Percentiles rank a stretch among this genome's conserved stretches.
These are phyloP conservation scores for Antheraea pernyi DNA, from an alignment of 1,140 invertebrate species.

Conservation along the genomic window DNA sequence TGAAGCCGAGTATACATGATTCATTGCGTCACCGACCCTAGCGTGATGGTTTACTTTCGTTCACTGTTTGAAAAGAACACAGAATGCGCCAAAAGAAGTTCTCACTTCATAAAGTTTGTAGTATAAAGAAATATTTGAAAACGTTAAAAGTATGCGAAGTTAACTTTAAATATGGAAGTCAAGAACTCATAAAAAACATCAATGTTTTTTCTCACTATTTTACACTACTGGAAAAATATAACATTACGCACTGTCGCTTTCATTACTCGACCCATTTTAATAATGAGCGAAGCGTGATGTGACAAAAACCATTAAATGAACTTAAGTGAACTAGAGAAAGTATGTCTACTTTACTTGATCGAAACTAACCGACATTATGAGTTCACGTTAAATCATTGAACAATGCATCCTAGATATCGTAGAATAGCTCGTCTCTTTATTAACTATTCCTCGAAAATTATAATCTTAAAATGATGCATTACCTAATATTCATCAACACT, in stretches of 20 bases:
- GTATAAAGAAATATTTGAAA: too few relatives aligned
- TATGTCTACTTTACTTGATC: background rate
- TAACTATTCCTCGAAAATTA: too few relatives aligned
- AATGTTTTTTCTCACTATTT: too few relatives aligned
- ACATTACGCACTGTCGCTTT: background rate
- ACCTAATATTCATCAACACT: too few relatives aligned
- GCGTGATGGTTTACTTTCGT: too few relatives aligned
- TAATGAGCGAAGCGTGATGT: background rate
- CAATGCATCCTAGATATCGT: conserved; percentile 33
- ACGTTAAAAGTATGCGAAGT: background rate
- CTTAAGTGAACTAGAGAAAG: conserved; percentile 1
- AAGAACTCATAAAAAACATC: too few relatives aligned
- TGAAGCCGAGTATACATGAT: too few relatives aligned
- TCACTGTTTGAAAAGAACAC: too few relatives aligned
- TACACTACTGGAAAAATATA: background rate
- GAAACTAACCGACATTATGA: background rate
- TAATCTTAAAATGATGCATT: too few relatives aligned
- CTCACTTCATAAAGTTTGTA: too few relatives aligned
- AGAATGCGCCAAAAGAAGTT: too few relatives aligned
- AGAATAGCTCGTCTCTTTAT: conserved; percentile 11
- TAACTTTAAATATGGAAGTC: background rate
- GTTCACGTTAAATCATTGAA: conserved; percentile 14
- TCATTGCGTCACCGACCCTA: too few relatives aligned
- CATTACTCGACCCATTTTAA: background rate
- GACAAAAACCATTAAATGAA: background rate